phyloP scores from a whole-genome alignment of 92 coral and sea anemone species.

The Porites lobata region DNA sequence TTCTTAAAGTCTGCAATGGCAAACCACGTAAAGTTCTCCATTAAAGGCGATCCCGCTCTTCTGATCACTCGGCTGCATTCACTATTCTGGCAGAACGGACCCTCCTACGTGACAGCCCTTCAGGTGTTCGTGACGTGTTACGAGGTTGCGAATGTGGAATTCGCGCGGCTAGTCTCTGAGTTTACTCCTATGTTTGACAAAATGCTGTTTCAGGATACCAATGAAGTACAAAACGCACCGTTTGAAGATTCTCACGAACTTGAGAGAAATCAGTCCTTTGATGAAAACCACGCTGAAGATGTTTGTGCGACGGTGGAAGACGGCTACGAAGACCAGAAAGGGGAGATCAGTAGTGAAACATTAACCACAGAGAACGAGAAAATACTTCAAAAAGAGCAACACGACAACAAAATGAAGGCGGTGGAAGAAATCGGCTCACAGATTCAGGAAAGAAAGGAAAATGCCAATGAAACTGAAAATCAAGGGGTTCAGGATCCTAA shows the following conservation, averaged over 20 bases:
- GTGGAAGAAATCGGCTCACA: background rate
- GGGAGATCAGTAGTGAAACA: background rate
- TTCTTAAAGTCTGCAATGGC: conserved; percentile 78
- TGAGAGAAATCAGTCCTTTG: background rate
- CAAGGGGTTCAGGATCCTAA: conserved; percentile 5
- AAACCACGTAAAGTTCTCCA: conserved; percentile 38
- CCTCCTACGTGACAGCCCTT: conserved; percentile 65
- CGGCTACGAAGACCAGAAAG: background rate
- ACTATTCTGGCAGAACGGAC: conserved; percentile 76
- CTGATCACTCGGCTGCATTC: conserved; percentile 76
- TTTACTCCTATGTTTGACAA: conserved; percentile 22
- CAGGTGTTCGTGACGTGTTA: conserved; percentile 67
- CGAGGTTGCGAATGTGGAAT: conserved; percentile 2
- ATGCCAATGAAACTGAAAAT: conserved; percentile 8
- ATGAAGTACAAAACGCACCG: too few species aligned
- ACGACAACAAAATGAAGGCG: background rate
- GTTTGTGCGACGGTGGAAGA: background rate
- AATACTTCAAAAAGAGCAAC: background rate
- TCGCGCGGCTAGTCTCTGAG: background rate
- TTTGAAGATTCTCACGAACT: background rate
- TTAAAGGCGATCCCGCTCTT: conserved; percentile 36
- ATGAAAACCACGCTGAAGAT: background rate
- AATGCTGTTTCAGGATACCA: conserved; percentile 18
- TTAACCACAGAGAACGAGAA: background rate
- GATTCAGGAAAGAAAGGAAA: conserved; percentile 10